Percentiles rank a stretch among this genome's conserved stretches.
These are phyloP conservation scores for Macropis europaea DNA, from an alignment of 2,888 invertebrate genomes.

Conservation along the genomic window DNA sequence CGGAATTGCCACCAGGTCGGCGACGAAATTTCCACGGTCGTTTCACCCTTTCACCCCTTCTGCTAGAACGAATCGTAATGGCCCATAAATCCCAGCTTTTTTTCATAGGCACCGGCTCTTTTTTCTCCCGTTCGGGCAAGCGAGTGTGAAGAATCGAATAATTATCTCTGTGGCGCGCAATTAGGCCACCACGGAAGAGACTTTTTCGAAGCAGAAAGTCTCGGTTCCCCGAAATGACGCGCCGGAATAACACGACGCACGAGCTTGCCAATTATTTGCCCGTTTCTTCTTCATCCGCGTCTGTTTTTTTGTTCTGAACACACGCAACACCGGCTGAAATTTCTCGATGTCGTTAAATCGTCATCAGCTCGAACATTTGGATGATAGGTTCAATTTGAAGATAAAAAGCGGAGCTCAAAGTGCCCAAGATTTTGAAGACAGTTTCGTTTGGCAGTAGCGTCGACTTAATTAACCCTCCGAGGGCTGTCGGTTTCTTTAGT, in stretches of 20 bases:
- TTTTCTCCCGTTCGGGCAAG: constrained; percentile 64
- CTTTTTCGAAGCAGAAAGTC: constrained; percentile 49
- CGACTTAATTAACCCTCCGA: no score
- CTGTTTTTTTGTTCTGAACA: no score
- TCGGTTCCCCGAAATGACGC: constrained; percentile 21
- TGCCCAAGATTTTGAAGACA: no score
- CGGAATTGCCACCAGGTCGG: constrained; percentile 13
- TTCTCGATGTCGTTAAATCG: no score
- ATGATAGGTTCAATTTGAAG: no score
- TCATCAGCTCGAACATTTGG: no score
- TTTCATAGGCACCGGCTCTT: constrained; percentile 35
- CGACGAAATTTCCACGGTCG: neutral
- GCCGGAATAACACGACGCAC: constrained; percentile 37
- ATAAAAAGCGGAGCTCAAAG: neutral
- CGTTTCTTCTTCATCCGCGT: neutral
- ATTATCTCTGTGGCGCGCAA: constrained; percentile 69
- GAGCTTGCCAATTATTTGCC: neutral
- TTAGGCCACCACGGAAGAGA: constrained; percentile 70
- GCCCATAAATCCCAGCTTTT: constrained; percentile 69
- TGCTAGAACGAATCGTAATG: constrained; percentile 71
- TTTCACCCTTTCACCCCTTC: constrained; percentile 40
- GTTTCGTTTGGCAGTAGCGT: no score
- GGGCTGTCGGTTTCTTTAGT: no score
- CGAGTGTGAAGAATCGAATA: constrained; percentile 75
- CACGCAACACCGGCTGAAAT: no score